Evolutionary conservation across 2,888 invertebrate species (phyloP).

Genomic region (Ceriagrion tenellum): DNA sequence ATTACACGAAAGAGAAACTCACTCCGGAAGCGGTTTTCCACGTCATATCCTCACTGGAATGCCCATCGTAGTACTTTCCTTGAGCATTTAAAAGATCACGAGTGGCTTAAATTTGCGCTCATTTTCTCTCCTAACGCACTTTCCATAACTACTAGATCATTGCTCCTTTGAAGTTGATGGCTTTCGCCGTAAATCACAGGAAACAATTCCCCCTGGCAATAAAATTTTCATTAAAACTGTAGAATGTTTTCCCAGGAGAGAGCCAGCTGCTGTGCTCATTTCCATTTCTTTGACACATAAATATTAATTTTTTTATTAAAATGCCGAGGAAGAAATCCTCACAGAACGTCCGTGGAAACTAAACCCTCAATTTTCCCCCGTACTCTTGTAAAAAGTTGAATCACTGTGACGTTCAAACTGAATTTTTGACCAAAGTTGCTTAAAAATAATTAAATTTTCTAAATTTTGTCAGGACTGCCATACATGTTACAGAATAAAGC

Average conservation of each 20-base stretch:
- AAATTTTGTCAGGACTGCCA: no score
- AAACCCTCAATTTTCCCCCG: no score
- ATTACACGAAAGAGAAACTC: neutral
- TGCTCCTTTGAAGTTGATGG: neutral
- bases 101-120: neutral
- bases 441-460: no score
- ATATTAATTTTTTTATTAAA: neutral
- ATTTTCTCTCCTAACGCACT: neutral
- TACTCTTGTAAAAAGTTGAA: no score
- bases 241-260: neutral
- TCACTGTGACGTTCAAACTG: no score
- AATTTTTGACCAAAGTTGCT: no score
- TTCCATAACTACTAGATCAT: neutral
- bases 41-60: neutral
- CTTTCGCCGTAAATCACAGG: neutral
- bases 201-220: neutral
- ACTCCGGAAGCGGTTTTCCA: neutral
- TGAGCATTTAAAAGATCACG: neutral
- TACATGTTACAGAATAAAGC: no score
- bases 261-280: neutral
- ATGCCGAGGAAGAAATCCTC: neutral
- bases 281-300: neutral
- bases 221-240: conserved; percentile 36
- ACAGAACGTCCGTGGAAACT: neutral
- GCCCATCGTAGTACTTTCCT: neutral